A percentile compares a stretch with the other conserved stretches of the same genome.
phyloP scores from a whole-genome alignment of 2,888 invertebrate genomes.

The Hypselothyrea guttata region DNA sequence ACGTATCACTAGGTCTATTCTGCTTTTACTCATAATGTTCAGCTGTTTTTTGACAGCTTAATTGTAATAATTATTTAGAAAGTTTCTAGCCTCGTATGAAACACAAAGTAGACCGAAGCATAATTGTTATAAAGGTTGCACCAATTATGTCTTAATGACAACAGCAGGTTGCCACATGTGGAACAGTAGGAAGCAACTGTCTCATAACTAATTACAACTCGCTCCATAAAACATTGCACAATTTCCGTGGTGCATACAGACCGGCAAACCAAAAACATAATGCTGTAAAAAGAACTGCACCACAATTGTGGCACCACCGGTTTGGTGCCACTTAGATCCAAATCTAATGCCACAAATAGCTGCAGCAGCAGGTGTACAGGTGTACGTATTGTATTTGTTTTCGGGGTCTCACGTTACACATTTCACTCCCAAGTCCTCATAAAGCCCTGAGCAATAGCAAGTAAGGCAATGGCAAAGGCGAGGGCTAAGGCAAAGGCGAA shows the following conservation, averaged over 20 bases:
- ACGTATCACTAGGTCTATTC: no score
- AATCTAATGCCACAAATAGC: constrained; percentile 39
- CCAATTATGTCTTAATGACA: constrained; percentile 40
- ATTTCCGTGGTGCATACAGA: constrained; percentile 39
- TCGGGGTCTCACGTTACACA: constrained; percentile 65
- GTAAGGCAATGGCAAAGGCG: constrained; percentile 5
- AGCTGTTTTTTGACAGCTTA: constrained; percentile 7
- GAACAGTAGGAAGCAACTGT: constrained; percentile 26
- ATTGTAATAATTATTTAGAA: constrained; percentile 22
- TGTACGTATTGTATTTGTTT: constrained; percentile 9
- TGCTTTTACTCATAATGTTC: neutral
- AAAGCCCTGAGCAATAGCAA: constrained; percentile 15
- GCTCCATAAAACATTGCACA: constrained; percentile 43
- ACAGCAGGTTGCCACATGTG: constrained; percentile 32
- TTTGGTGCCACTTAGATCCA: constrained; percentile 28
- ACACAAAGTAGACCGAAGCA: constrained; percentile 17
- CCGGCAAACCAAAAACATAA: constrained; percentile 15
- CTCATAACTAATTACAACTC: constrained; percentile 45
- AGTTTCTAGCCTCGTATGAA: constrained; percentile 10
- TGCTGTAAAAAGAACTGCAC: constrained; percentile 44
- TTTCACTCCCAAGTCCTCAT: constrained; percentile 28
- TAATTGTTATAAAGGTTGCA: constrained; percentile 23
- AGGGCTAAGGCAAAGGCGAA: constrained; percentile 8
- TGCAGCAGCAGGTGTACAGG: constrained; percentile 41
- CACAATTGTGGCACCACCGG: constrained; percentile 12